Conservation (phyloP, 92 coral and sea anemone genomes). For the Actinostola sp. region DNA sequence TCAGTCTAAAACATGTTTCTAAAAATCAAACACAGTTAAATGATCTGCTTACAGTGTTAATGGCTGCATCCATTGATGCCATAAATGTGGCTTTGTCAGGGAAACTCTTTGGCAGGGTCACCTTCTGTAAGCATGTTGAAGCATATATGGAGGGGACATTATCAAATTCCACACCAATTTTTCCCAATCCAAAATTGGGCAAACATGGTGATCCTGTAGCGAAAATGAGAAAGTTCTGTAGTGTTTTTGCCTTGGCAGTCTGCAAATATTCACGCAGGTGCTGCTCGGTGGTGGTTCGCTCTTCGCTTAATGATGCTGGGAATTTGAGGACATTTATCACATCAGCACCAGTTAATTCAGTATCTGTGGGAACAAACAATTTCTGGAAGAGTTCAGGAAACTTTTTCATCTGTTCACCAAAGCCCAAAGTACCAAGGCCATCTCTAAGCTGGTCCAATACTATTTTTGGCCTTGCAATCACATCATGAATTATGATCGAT, state of each 20-base stretch:
- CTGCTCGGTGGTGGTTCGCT: constrained; percentile 22
- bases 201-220: constrained; percentile 63
- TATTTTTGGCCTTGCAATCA: constrained; percentile 28
- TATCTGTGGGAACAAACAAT: constrained; percentile 55
- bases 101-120: constrained; percentile 62
- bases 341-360: constrained; percentile 30
- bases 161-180: constrained; percentile 60
- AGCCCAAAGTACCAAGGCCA: constrained; percentile 48
- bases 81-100: constrained; percentile 45
- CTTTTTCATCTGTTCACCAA: constrained; percentile 49
- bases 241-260: no score
- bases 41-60: constrained; percentile 49
- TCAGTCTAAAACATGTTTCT: no score
- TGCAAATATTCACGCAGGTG: constrained; percentile 31
- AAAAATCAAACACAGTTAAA: constrained; percentile 64
- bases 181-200: constrained; percentile 65
- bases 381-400: constrained; percentile 46
- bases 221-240: no score
- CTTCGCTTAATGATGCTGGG: constrained; percentile 47
- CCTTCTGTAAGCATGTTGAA: constrained; percentile 51
- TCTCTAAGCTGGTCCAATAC: constrained; percentile 61
- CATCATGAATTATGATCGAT: constrained; percentile 42
- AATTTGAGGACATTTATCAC: constrained; percentile 44
- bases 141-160: constrained; percentile 61
- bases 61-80: constrained; percentile 40